phyloP scores from a whole-genome alignment of 2,797 vertebrate species.

The Oreochromis mossambicus region DNA sequence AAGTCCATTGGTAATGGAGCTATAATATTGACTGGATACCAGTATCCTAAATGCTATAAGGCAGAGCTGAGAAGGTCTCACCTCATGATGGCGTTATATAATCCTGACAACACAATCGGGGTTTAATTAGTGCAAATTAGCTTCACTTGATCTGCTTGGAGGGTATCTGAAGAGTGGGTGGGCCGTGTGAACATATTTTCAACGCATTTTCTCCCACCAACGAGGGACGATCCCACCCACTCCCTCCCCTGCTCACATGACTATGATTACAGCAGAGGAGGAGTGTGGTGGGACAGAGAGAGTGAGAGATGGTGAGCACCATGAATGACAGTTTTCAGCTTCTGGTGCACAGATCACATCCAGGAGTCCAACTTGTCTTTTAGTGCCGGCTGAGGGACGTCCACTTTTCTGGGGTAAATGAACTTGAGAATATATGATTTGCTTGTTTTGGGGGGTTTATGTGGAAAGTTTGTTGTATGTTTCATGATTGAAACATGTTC shows the following conservation, averaged over 20 bases:
- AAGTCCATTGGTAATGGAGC: not conserved
- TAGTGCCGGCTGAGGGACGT: not conserved
- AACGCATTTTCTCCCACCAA: slow-evolving; percentile 31
- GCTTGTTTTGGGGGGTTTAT: not conserved
- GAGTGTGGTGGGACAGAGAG: slow-evolving; percentile 28
- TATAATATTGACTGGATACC: not conserved
- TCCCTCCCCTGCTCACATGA: slow-evolving; percentile 70
- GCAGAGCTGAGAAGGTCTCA: not conserved
- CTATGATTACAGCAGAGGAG: slow-evolving; percentile 64
- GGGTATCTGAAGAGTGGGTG: slow-evolving; percentile 18
- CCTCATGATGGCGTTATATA: slow-evolving; percentile 13
- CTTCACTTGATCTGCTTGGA: slow-evolving; percentile 4
- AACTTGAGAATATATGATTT: not conserved
- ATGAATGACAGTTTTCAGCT: slow-evolving; percentile 30
- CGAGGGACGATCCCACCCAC: slow-evolving; percentile 17
- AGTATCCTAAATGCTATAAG: not conserved
- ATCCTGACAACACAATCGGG: slow-evolving; percentile 22
- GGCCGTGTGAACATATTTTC: slow-evolving; percentile 4
- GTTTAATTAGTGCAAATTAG: slow-evolving; percentile 44
- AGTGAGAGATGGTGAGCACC: slow-evolving; percentile 9
- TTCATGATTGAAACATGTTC: not conserved
- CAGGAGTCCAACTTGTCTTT: not conserved
- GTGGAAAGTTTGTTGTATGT: not conserved
- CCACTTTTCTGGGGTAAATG: slow-evolving; percentile 50
- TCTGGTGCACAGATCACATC: not conserved